Evolutionary conservation across 1,140 invertebrate genomes (phyloP).

Genomic region (Littorina saxatilis): DNA sequence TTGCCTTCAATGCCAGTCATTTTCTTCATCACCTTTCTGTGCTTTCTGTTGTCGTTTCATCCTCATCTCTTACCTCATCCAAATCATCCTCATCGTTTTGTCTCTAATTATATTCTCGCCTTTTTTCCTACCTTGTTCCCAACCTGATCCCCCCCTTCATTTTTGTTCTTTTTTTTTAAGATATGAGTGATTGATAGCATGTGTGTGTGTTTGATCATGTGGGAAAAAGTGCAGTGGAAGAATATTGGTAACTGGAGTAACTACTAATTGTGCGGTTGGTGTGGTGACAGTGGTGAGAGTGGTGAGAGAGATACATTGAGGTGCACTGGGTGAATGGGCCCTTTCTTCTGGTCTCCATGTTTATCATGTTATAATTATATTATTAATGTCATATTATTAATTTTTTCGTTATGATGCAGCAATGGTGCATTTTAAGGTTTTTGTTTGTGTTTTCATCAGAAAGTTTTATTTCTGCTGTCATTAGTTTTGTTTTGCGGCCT

Average conservation of each 20-base stretch:
- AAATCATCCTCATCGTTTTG: neutral
- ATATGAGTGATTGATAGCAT: neutral
- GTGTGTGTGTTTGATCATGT: neutral
- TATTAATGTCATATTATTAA: neutral
- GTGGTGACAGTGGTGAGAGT: too few species aligned
- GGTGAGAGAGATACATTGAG: too few species aligned
- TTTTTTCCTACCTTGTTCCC: too few species aligned
- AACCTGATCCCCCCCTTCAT: too few species aligned
- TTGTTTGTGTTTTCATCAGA: neutral
- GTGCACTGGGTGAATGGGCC: too few species aligned
- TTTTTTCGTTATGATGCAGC: neutral
- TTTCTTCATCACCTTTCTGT: neutral
- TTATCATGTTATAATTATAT: neutral
- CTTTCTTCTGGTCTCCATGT: too few species aligned
- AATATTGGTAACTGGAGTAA: neutral
- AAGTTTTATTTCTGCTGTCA: neutral
- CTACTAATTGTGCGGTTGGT: conserved; percentile 5
- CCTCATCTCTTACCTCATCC: neutral
- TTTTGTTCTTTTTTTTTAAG: too few species aligned
- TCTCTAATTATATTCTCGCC: neutral
- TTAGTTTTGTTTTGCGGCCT: neutral
- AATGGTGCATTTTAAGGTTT: neutral
- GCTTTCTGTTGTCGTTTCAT: conserved; percentile 6
- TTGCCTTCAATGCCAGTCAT: neutral
- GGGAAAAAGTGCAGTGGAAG: neutral